Evolutionary conservation across 2,113 vertebrate species (phyloP).

Genomic region (Mirounga angustirostris): DNA sequence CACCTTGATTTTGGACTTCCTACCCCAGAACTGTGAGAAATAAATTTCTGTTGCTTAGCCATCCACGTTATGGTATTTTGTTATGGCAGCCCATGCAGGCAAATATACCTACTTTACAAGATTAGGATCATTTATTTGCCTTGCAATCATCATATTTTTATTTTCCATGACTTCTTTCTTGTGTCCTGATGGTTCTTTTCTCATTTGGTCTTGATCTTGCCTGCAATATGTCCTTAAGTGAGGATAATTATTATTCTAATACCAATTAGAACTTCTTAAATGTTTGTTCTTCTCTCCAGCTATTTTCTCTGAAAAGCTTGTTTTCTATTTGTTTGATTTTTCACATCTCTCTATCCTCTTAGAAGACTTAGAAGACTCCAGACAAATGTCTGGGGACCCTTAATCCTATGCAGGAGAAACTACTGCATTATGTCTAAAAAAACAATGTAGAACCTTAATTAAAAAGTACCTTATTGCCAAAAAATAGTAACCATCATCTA

Average conservation of each 20-base stretch:
- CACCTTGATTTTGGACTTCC: neutral
- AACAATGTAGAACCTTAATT: neutral
- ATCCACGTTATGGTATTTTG: neutral
- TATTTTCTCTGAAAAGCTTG: neutral
- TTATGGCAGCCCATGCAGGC: neutral
- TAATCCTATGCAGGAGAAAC: neutral
- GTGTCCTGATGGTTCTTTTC: neutral
- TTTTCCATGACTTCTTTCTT: neutral
- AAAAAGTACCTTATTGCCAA: neutral
- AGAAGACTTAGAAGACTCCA: neutral
- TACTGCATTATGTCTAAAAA: neutral
- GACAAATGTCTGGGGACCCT: neutral
- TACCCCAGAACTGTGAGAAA: neutral
- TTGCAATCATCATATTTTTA: neutral
- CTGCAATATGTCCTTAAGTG: neutral
- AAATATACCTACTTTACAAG: neutral
- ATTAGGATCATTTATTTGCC: neutral
- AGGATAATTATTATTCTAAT: neutral
- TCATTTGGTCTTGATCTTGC: neutral
- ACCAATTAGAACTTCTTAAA: neutral
- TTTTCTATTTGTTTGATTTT: neutral
- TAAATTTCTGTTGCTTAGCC: neutral
- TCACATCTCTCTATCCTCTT: neutral
- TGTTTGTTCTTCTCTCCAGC: neutral
- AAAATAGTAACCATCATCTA: neutral